Evolutionary conservation across 1,140 invertebrate genomes (phyloP), one percentile per base, ranked within the genome.

Genomic region (Saxidomus purpurata): DNA sequence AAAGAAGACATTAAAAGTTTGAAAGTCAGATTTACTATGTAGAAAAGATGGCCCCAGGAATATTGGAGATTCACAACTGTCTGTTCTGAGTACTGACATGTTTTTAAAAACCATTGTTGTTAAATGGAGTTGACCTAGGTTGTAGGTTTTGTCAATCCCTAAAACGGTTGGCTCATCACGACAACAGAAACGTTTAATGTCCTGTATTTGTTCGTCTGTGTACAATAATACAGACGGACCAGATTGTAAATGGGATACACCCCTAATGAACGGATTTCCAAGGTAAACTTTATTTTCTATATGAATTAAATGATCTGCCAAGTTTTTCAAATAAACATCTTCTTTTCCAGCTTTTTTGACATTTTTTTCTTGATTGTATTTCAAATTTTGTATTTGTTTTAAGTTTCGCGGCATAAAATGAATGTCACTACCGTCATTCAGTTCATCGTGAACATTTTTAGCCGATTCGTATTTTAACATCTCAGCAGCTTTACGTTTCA

Each of bases 111-210:
- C 61, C 4, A 36, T 84, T 47, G 61, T 31, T 17, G 82, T 84
- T 8, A 84, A 3, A 36, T 47, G 40, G 11, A 84, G 25, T 28
- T 84, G 17, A 9, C 61, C 81, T 34, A 84, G 31, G 28, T 69
- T 84, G 38, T 84, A 84, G 0, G 43, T 84, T 49, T 84, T 84
- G n/a, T 84, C 82, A 13, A 71, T 43, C 19, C 63, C 61, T 13
- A 84, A 22, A 34, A 84, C n/a, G 8, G 61, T 19, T 0, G 2
- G 34, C 3, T 71, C 17, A 4, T 71, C 63, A 19, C 0, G 15
- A 34, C 82, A 84, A 38, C 63, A 84, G 4, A 84, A 84, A 22
- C 61, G 0, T 47, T 49, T 71, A 9, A 84, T 71, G 43, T 84
- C 38, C 13, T 31, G 11, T 1, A 69, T 67, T n/a, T 84, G 61